phyloP scores from a whole-genome alignment of 2,113 vertebrate genomes.

The Antidorcas marsupialis region DNA sequence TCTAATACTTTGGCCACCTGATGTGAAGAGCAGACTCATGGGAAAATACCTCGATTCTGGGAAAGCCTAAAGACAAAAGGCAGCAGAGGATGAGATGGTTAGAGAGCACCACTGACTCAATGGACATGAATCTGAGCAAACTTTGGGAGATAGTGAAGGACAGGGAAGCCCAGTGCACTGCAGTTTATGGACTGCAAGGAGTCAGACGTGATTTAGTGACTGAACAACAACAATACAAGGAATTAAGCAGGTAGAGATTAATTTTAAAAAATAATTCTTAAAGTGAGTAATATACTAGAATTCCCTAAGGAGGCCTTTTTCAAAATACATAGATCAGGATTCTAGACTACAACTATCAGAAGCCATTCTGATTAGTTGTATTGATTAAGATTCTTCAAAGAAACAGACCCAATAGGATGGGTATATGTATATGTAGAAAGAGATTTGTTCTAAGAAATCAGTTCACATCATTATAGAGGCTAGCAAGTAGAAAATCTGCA shows the following conservation, averaged over 20 bases:
- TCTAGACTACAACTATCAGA: neutral
- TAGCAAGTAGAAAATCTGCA: neutral
- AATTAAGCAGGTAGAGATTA: neutral
- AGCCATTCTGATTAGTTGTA: neutral
- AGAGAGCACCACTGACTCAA: neutral
- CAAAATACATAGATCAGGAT: neutral
- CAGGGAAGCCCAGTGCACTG: neutral
- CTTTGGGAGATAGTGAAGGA: neutral
- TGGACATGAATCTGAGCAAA: neutral
- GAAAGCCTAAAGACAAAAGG: neutral
- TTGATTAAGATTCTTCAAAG: neutral
- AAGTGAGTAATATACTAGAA: neutral
- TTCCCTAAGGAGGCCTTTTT: neutral
- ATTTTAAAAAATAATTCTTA: neutral
- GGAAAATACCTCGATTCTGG: neutral
- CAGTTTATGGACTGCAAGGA: neutral
- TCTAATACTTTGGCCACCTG: neutral
- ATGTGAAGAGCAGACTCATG: neutral
- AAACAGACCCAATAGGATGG: neutral
- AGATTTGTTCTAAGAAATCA: neutral
- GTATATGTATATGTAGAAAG: neutral
- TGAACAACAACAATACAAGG: neutral
- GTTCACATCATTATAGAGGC: neutral
- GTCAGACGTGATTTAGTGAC: neutral
- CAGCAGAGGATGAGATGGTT: neutral